These are phyloP conservation scores for Alethe diademata DNA, from an alignment of 2,113 vertebrate species.

Conservation along the genomic window DNA sequence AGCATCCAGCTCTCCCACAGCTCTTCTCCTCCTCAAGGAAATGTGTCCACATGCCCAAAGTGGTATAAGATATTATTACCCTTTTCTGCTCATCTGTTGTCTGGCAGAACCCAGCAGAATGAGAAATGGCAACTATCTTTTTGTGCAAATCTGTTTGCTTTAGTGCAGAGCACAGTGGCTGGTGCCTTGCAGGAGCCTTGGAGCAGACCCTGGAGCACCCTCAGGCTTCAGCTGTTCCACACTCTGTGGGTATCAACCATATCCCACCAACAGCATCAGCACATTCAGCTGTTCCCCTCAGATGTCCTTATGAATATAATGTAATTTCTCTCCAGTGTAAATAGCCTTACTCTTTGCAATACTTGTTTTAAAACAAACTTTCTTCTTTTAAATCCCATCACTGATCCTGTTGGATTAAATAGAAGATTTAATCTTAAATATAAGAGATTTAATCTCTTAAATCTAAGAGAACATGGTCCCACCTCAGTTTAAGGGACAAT, in stretches of 20 bases:
- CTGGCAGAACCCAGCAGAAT: not conserved
- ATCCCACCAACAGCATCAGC: not conserved
- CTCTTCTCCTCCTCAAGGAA: not conserved
- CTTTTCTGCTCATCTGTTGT: not conserved
- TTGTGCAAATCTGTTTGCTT: not conserved
- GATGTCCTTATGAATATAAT: not conserved
- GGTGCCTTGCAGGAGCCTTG: not conserved
- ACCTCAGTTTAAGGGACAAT: not conserved
- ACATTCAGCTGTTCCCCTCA: fast-evolving
- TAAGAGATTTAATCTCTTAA: not conserved
- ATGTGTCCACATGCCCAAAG: not conserved
- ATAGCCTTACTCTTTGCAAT: not conserved
- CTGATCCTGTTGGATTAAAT: not conserved
- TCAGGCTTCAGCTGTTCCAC: not conserved
- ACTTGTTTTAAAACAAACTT: not conserved
- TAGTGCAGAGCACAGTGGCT: not conserved
- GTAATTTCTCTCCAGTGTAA: not conserved
- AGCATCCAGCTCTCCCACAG: not conserved
- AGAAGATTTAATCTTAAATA: not conserved
- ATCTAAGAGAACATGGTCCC: not conserved
- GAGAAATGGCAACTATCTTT: not conserved
- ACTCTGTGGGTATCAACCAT: not conserved
- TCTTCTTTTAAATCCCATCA: not conserved
- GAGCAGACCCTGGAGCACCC: not conserved
- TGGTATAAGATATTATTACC: not conserved